phyloP scores from a whole-genome alignment of 2,888 invertebrate genomes.

The Myathropa florea region DNA sequence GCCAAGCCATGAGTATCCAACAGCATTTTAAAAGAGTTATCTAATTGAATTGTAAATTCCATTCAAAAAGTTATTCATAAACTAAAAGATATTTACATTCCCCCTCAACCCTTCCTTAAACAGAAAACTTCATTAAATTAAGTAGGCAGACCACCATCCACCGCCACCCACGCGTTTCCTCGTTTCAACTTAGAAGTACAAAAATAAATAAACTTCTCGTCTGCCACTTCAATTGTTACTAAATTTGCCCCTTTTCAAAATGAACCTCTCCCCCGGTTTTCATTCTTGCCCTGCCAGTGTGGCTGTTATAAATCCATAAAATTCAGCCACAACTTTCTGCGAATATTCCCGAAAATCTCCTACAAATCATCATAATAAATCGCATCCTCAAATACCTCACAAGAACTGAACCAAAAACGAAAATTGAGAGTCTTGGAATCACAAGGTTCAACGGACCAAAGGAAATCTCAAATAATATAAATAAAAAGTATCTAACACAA shows the following conservation, averaged over 20 bases:
- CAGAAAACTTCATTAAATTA: conserved; percentile 45
- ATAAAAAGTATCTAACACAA: conserved; percentile 62
- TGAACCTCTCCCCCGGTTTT: background rate
- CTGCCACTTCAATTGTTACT: conserved; percentile 41
- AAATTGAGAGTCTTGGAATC: background rate
- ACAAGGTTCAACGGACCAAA: conserved; percentile 38
- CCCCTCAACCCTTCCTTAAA: background rate
- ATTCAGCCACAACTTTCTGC: conserved; percentile 27
- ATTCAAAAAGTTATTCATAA: background rate
- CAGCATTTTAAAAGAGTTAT: background rate
- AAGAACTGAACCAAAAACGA: conserved; percentile 7
- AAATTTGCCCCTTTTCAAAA: conserved; percentile 17
- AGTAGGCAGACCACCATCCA: conserved; percentile 23
- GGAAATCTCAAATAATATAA: conserved; percentile 61
- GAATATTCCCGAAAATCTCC: conserved; percentile 47
- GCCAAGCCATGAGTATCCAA: background rate
- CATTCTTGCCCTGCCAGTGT: background rate
- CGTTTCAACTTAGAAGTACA: background rate
- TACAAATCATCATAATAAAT: conserved; percentile 65
- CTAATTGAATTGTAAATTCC: conserved; percentile 24
- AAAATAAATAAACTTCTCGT: conserved; percentile 25
- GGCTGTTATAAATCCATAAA: conserved; percentile 54
- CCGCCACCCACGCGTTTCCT: background rate
- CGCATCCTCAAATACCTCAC: conserved; percentile 63
- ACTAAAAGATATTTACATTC: conserved; percentile 40